Base-by-base conservation (phyloP, 1,140 invertebrate species). In the Drosophila repletoides region DNA sequence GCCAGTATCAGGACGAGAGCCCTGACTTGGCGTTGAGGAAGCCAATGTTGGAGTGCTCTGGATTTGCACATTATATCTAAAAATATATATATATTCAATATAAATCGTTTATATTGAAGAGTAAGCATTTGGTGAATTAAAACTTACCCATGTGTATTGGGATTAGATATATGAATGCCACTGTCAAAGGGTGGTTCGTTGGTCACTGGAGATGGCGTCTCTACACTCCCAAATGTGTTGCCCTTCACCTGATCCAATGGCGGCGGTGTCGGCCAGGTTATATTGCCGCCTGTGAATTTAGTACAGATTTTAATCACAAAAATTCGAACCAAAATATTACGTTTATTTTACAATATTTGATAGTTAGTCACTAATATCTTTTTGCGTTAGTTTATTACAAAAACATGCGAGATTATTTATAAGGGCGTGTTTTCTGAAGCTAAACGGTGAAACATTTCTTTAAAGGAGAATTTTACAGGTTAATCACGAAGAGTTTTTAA, bases 1-100 rank as follows among this genome's bases (percentile, higher is more conserved):
- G 87, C 91, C 43, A 72, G 91, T 63, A 81, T 90, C 56, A 72
- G 73, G 72, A 76, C 91, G 31, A 76, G 92, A 49, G 60, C 89
- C 75, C 12, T 89, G 88, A 68, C 88, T 89, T 3, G 75, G 52
- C 59, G 84, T 87, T 14, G 84, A 89, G 28, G 88, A 87, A 24
- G 88, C 84, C 49, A 89, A 7, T 0, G 88, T 89, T 7, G 91
- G 91, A 29, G 86, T 88, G 38, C 70, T 88, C 56, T 84, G 76
- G 14, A 90, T 90, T 59, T 90, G 89, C 10, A 90, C 89, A 69
- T 90, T 90, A 12, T 88, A 90, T 21, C 88, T 90, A 49, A 10
- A 64, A 43, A 6, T 40, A 7, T n/a, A 14, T 17, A n/a, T 1
- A 40, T n/a, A 59, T 33, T 7, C 31, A 12, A 28, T 17, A 2